phyloP scores from a whole-genome alignment of 2,797 vertebrate genomes.

The Mus caroli region DNA sequence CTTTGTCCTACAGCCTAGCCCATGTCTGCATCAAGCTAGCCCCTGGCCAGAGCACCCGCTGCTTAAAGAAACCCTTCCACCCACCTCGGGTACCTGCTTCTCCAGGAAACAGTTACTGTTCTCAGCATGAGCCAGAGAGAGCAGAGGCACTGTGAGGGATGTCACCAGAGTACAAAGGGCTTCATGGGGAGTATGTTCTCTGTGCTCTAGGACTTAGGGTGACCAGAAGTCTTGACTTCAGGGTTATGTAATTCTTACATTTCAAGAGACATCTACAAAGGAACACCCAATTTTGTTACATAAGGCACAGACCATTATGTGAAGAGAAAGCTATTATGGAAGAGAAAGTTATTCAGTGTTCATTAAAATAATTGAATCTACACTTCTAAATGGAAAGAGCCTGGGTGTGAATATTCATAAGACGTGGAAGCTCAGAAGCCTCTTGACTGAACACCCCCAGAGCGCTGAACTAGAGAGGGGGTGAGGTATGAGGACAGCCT shows the following conservation, averaged over 20 bases:
- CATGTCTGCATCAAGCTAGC: background rate
- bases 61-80: background rate
- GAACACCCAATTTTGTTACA: background rate
- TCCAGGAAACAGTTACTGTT: accelerated
- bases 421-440: background rate
- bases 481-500: background rate
- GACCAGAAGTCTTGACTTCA: conserved; percentile 14
- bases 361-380: conserved; percentile 35
- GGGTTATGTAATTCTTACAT: conserved; percentile 42
- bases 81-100: background rate
- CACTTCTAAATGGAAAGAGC: conserved; percentile 22
- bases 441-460: background rate
- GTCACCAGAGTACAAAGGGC: background rate
- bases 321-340: background rate
- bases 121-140: background rate
- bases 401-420: conserved; percentile 8
- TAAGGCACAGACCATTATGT: background rate
- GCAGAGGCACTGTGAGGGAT: background rate
- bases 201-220: background rate
- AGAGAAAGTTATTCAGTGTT: conserved; percentile 3
- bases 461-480: background rate
- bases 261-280: background rate
- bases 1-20: background rate
- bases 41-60: background rate
- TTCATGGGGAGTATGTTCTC: background rate